These are phyloP conservation scores for Thinocorus orbignyianus DNA, from an alignment of 2,113 vertebrate genomes.

Conservation along the genomic window DNA sequence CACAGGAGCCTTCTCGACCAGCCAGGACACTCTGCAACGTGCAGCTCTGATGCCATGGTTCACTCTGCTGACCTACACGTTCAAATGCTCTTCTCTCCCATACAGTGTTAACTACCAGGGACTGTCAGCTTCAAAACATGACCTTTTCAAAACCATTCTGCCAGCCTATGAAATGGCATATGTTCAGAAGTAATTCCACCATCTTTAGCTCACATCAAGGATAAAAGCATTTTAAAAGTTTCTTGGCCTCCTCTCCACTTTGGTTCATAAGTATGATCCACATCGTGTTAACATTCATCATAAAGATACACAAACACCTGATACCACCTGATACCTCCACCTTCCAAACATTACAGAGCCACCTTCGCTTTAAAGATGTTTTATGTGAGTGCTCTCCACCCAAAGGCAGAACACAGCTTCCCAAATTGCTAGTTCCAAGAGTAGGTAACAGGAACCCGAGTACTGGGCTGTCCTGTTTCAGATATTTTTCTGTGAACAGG, in stretches of 20 bases:
- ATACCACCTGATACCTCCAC: not conserved
- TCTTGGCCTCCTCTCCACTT: not conserved
- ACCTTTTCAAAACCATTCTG: not conserved
- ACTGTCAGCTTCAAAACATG: not conserved
- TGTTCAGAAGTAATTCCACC: not conserved
- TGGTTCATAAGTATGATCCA: not conserved
- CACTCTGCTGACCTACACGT: not conserved
- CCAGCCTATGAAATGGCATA: not conserved
- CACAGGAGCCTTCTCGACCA: not conserved
- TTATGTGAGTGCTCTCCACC: not conserved
- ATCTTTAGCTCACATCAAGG: not conserved
- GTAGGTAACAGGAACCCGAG: not conserved
- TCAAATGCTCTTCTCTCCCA: not conserved
- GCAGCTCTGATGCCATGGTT: not conserved
- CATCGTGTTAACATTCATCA: not conserved
- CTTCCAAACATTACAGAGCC: not conserved
- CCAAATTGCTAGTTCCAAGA: not conserved
- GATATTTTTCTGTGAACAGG: not conserved
- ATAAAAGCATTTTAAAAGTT: not conserved
- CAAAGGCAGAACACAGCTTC: not conserved
- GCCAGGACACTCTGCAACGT: not conserved
- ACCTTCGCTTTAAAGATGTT: not conserved
- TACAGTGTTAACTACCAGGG: not conserved
- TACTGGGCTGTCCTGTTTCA: not conserved
- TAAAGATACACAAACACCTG: not conserved